Percentiles rank a stretch among this genome's conserved stretches.
phyloP scores from a whole-genome alignment of 64 coral and sea anemone genomes.

The Montipora foliosa region DNA sequence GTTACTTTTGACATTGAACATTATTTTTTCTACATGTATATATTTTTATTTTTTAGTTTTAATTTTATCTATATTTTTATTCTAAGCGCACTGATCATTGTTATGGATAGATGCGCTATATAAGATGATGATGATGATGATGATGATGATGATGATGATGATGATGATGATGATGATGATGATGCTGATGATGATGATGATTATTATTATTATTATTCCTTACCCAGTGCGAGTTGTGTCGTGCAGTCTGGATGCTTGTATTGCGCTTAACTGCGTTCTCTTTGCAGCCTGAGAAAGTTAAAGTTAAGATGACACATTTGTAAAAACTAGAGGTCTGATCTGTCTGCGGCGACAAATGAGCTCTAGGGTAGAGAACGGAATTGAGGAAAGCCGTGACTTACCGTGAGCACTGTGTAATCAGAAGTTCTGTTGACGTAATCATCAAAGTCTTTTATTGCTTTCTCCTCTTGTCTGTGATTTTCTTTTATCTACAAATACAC shows the following conservation, averaged over 20 bases:
- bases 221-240: constrained; percentile 52
- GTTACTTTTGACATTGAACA: too few relatives aligned
- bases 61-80: too few relatives aligned
- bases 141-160: too few relatives aligned
- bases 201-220: not conserved
- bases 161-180: too few relatives aligned
- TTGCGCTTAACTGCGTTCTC: constrained; percentile 74
- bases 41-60: too few relatives aligned
- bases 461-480: constrained; percentile 93
- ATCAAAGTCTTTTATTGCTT: constrained; percentile 90
- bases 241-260: constrained; percentile 87
- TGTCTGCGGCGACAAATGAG: too few relatives aligned
- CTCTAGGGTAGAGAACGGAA: too few relatives aligned
- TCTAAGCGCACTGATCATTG: too few relatives aligned
- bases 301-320: not conserved
- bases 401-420: constrained; percentile 86
- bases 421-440: constrained; percentile 95
- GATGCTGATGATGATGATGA: too few relatives aligned
- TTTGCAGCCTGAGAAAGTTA: constrained; percentile 62
- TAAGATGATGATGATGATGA: too few relatives aligned
- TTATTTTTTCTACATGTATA: too few relatives aligned
- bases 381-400: not conserved
- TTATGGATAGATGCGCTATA: too few relatives aligned
- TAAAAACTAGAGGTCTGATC: not conserved
- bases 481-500: constrained; percentile 78